These are phyloP conservation scores for Cerceris rybyensis DNA, from an alignment of 2,888 invertebrate genomes.

Conservation along the genomic window DNA sequence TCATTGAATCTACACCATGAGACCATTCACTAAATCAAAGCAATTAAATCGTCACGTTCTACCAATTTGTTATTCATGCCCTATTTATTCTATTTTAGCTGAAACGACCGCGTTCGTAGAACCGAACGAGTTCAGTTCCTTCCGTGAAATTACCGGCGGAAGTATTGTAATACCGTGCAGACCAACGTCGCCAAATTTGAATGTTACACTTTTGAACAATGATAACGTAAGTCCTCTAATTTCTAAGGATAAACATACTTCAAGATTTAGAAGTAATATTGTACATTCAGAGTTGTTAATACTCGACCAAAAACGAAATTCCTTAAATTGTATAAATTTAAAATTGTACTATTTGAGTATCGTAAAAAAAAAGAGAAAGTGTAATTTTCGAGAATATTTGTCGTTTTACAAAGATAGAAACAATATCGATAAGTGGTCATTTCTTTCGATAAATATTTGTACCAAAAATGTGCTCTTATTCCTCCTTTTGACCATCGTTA, in stretches of 20 bases:
- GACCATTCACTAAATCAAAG: not conserved
- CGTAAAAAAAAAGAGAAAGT: too few species aligned
- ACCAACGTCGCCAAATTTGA: conserved; percentile 85
- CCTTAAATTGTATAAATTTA: too few species aligned
- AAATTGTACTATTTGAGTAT: too few species aligned
- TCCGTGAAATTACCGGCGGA: conserved; percentile 74
- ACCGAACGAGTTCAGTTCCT: conserved; percentile 43
- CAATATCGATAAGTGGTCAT: too few species aligned
- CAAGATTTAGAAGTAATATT: too few species aligned
- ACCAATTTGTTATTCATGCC: not conserved
- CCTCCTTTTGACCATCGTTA: too few species aligned
- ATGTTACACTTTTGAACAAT: conserved; percentile 76
- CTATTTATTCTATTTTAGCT: conserved; percentile 79
- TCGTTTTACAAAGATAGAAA: too few species aligned
- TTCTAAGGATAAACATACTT: not conserved
- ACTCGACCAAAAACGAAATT: too few species aligned
- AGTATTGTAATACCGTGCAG: conserved; percentile 85
- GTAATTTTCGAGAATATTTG: too few species aligned
- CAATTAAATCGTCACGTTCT: not conserved
- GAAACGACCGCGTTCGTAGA: conserved; percentile 81
- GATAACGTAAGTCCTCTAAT: conserved; percentile 28
- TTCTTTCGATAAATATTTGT: too few species aligned
- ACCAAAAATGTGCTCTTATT: too few species aligned
- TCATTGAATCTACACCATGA: not conserved
- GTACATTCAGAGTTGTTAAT: too few species aligned